phyloP scores from a whole-genome alignment of 2,888 invertebrate species.

The Drosophila birchii region DNA sequence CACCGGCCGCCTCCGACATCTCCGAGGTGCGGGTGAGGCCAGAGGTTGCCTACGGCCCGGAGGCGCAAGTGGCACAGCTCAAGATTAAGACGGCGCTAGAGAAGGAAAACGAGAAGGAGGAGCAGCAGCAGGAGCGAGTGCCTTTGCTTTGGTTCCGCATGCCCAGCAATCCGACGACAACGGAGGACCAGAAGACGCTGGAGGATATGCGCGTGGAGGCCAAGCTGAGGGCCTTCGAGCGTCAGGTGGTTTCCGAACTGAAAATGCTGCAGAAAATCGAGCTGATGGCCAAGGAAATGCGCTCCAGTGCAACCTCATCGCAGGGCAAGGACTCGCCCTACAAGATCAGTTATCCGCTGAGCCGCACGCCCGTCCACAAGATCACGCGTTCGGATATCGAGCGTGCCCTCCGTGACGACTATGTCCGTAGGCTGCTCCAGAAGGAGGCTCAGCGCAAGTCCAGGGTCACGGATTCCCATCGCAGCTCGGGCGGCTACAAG shows the following conservation, averaged over 20 bases:
- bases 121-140: conserved; percentile 47
- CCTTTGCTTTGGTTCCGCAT: conserved; percentile 81
- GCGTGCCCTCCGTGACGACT: conserved; percentile 78
- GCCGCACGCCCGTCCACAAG: conserved; percentile 78
- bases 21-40: conserved; percentile 79
- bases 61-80: conserved; percentile 58
- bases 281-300: conserved; percentile 73
- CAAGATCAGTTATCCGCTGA: conserved; percentile 65
- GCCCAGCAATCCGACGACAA: conserved; percentile 32
- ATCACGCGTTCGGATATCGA: conserved; percentile 81
- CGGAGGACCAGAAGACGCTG: conserved; percentile 28
- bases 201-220: conserved; percentile 65
- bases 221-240: conserved; percentile 73
- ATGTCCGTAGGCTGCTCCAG: conserved; percentile 74
- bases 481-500: conserved; percentile 48
- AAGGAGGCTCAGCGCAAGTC: conserved; percentile 65
- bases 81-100: conserved; percentile 60
- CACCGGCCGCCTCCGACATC: conserved; percentile 66
- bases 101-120: conserved; percentile 50
- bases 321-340: conserved; percentile 15
- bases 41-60: conserved; percentile 33
- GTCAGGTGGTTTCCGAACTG: conserved; percentile 75
- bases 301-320: conserved; percentile 54
- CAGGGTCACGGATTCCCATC: background rate
- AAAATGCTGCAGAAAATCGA: conserved; percentile 77